These are phyloP conservation scores for Notocelia uddmanniana DNA, from an alignment of 2,888 invertebrate species.

Conservation along the genomic window DNA sequence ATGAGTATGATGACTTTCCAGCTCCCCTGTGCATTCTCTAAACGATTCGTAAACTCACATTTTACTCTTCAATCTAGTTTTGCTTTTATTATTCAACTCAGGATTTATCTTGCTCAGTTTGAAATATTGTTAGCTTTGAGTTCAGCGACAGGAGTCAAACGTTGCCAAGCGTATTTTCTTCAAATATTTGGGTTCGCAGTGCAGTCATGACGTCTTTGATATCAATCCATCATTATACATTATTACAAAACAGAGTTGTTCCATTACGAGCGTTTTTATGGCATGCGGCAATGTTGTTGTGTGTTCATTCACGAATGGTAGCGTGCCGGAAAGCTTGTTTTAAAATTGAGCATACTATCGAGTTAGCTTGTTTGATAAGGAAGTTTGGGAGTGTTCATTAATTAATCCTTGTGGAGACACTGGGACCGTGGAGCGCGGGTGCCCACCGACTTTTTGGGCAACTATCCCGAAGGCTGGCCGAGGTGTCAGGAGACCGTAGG, in stretches of 20 bases:
- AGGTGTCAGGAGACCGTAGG: too few species aligned
- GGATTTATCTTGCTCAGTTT: slow-evolving; percentile 7
- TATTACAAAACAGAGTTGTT: background rate
- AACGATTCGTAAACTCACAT: background rate
- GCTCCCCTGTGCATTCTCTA: too few species aligned
- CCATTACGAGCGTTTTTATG: background rate
- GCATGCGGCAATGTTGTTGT: slow-evolving; percentile 1
- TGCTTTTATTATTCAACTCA: slow-evolving; percentile 23
- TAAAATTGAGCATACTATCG: background rate
- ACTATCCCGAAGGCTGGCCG: too few species aligned
- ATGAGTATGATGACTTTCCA: too few species aligned
- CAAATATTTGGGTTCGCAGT: slow-evolving; percentile 17
- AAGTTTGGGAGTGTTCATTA: background rate
- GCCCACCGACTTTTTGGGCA: too few species aligned
- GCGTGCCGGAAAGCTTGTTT: background rate
- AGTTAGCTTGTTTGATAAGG: too few species aligned
- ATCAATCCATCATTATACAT: slow-evolving; percentile 9
- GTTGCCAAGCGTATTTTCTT: slow-evolving; percentile 13
- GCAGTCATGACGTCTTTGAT: background rate
- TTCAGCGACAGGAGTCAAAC: slow-evolving; percentile 10
- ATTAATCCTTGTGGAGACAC: background rate
- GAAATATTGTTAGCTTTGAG: slow-evolving; percentile 18
- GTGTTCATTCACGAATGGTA: slow-evolving; percentile 1
- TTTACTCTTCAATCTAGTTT: background rate
- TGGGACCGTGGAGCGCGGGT: too few species aligned